A percentile compares a stretch with the other conserved stretches of the same genome.
phyloP scores from a whole-genome alignment of 2,888 invertebrate genomes.

The Podabrus alpinus region DNA sequence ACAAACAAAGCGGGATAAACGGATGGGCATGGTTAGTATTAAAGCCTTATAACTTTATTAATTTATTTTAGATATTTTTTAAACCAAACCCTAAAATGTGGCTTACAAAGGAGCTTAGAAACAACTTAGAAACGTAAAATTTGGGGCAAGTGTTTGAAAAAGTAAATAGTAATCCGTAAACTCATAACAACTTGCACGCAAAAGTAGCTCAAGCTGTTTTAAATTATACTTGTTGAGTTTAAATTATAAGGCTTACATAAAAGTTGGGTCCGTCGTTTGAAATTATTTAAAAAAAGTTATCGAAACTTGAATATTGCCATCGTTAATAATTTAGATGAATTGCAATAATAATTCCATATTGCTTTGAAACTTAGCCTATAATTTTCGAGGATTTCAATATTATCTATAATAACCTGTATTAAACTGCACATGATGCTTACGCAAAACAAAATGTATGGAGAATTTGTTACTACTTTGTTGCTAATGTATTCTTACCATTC shows the following conservation, averaged over 20 bases:
- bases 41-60: neutral
- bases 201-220: neutral
- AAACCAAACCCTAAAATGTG: neutral
- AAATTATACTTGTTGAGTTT: neutral
- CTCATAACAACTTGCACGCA: neutral
- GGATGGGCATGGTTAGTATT: neutral
- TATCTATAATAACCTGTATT: too few relatives aligned
- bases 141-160: neutral
- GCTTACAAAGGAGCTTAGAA: neutral
- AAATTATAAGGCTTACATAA: neutral
- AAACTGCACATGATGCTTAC: too few relatives aligned
- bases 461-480: too few relatives aligned
- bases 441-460: too few relatives aligned
- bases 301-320: too few relatives aligned
- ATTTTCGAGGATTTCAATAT: too few relatives aligned
- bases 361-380: too few relatives aligned
- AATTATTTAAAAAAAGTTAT: neutral
- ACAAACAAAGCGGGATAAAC: too few relatives aligned
- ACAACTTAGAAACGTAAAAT: neutral
- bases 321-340: neutral
- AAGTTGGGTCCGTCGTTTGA: neutral
- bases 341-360: too few relatives aligned
- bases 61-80: neutral
- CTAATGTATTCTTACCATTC: too few relatives aligned
- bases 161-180: neutral